Evolutionary conservation across 2,888 invertebrate genomes (phyloP).

Genomic region (Cylindroiulus punctatus): DNA sequence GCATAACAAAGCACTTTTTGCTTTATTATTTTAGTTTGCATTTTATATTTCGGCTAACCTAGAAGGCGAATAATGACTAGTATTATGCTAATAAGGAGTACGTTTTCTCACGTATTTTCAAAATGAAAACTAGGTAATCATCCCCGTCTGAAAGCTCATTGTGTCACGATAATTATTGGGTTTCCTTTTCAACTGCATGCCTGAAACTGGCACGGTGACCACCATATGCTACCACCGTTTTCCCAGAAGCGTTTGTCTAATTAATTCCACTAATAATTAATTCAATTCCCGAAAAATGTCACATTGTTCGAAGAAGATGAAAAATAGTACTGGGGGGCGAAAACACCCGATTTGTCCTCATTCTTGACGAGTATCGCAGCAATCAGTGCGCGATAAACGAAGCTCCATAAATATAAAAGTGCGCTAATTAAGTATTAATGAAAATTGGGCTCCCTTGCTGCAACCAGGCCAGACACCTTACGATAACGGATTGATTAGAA

Average conservation of each 20-base stretch:
- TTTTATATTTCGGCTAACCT: too few relatives aligned
- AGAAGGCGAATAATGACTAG: background rate
- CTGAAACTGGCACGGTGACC: conserved; percentile 9
- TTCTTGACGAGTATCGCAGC: background rate
- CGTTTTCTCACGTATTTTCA: background rate
- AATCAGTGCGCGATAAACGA: conserved; percentile 32
- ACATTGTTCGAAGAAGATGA: conserved; percentile 26
- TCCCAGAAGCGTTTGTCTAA: background rate
- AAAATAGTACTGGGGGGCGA: background rate
- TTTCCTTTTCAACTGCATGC: background rate
- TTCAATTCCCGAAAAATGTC: conserved; percentile 2
- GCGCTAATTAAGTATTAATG: conserved; percentile 26
- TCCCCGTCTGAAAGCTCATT: background rate
- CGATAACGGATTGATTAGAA: background rate
- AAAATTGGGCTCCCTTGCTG: background rate
- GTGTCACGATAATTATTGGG: background rate
- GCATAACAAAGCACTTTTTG: background rate
- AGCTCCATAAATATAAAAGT: conserved; percentile 32
- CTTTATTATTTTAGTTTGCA: too few relatives aligned
- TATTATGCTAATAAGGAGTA: background rate
- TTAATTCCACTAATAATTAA: conserved; percentile 15
- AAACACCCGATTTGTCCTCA: conserved; percentile 32
- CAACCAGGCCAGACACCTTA: background rate
- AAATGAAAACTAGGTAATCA: conserved; percentile 6
- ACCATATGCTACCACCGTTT: background rate